These are phyloP conservation scores for Panulirus ornatus DNA, from an alignment of 1,140 invertebrate genomes.

Conservation along the genomic window DNA sequence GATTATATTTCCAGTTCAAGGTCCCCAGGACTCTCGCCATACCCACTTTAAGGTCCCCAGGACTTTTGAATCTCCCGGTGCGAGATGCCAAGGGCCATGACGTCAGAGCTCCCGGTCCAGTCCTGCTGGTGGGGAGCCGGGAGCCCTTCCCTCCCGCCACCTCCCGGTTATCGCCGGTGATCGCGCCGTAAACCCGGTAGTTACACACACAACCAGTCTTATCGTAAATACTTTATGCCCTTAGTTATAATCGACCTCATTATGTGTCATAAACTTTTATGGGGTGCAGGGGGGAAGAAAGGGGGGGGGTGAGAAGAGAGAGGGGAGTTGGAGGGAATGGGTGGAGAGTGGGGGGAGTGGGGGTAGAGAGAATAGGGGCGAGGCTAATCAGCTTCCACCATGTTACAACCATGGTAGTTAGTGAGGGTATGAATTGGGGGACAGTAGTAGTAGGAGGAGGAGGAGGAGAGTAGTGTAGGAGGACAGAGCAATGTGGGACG, in stretches of 20 bases:
- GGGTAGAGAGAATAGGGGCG: not conserved
- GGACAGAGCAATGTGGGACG: not conserved
- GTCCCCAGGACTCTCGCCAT: no score
- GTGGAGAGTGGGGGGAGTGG: not conserved
- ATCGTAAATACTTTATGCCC: conserved; percentile 38
- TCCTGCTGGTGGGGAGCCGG: not conserved
- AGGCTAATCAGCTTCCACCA: no score
- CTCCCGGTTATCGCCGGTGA: no score
- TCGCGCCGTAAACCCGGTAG: no score
- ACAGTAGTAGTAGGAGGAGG: not conserved
- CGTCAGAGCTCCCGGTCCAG: no score
- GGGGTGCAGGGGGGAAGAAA: not conserved
- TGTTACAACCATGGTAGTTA: not conserved
- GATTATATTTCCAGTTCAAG: no score
- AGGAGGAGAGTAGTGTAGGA: not conserved
- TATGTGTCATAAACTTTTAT: conserved; percentile 49
- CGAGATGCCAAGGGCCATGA: no score
- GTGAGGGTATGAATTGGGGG: not conserved
- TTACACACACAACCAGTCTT: not conserved
- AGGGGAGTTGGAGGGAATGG: not conserved
- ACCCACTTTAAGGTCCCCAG: no score
- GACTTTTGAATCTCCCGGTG: no score
- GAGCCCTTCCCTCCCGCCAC: no score
- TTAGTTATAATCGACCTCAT: conserved; percentile 41
- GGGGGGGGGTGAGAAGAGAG: not conserved